Conservation (phyloP, 2,113 vertebrate species). For the Gallinago media region DNA sequence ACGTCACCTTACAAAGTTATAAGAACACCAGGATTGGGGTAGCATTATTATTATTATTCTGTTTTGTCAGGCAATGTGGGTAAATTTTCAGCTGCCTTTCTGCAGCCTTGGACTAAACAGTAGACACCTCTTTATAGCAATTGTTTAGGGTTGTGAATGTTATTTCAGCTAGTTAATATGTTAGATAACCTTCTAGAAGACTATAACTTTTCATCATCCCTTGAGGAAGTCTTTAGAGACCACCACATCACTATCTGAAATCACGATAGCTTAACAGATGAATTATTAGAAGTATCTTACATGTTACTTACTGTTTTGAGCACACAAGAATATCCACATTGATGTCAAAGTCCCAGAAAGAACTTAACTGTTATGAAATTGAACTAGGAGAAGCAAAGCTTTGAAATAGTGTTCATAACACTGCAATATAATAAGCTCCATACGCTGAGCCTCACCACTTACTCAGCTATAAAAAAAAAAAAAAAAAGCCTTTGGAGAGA, state of each 20-base stretch:
- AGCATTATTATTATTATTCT: not conserved
- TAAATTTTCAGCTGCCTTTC: not conserved
- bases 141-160: not conserved
- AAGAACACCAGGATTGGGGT: not conserved
- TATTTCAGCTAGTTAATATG: not conserved
- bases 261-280: not conserved
- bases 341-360: not conserved
- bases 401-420: not conserved
- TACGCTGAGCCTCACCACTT: not conserved
- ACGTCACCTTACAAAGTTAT: not conserved
- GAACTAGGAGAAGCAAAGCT: not conserved
- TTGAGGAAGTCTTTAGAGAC: not conserved
- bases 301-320: not conserved
- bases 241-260: not conserved
- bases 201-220: not conserved
- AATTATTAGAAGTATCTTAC: not conserved
- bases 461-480: not conserved
- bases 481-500: not conserved
- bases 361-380: not conserved
- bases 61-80: not conserved
- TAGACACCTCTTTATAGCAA: not conserved
- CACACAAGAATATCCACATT: not conserved
- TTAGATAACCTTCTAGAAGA: not conserved
- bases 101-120: not conserved
- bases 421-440: not conserved